A percentile compares a stretch with the other conserved stretches of the same genome.
These are phyloP conservation scores for Lota lota DNA, from an alignment of 2,113 vertebrate species.

Conservation along the genomic window DNA sequence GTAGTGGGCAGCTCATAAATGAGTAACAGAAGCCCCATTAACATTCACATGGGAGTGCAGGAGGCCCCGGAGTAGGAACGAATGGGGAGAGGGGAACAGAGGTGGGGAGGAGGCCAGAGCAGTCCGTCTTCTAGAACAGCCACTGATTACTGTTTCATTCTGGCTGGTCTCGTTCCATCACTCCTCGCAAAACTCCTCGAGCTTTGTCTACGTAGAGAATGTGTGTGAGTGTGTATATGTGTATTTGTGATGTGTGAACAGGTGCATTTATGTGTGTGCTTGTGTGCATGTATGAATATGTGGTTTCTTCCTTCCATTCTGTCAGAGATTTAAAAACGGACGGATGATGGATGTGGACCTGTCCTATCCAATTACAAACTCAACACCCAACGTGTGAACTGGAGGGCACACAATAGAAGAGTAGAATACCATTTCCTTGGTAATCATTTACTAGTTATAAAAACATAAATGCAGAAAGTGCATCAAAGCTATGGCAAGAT, in stretches of 20 bases:
- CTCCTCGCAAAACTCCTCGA: slow-evolving; percentile 42
- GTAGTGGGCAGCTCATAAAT: slow-evolving; percentile 58
- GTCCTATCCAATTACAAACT: no score
- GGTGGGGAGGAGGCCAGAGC: slow-evolving; percentile 32
- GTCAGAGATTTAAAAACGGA: no score
- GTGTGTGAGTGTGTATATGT: slow-evolving; percentile 39
- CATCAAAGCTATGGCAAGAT: no score
- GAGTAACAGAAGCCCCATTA: slow-evolving; percentile 67
- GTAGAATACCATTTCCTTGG: no score
- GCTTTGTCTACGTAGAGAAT: slow-evolving; percentile 21
- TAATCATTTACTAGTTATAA: no score
- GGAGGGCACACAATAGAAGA: no score
- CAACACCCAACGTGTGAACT: no score
- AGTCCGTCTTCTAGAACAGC: slow-evolving; percentile 61
- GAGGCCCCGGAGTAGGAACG: no score
- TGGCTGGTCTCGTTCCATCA: slow-evolving; percentile 50
- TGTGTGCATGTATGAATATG: not conserved
- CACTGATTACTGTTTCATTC: slow-evolving; percentile 73
- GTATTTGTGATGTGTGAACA: not conserved
- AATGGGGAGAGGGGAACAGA: slow-evolving; percentile 46
- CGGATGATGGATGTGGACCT: no score
- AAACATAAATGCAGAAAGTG: no score
- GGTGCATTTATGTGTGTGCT: not conserved
- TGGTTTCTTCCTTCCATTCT: not conserved
- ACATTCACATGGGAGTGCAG: slow-evolving; percentile 48